These are phyloP conservation scores for Riparia riparia DNA, from an alignment of 2,113 vertebrate genomes.

Conservation along the genomic window DNA sequence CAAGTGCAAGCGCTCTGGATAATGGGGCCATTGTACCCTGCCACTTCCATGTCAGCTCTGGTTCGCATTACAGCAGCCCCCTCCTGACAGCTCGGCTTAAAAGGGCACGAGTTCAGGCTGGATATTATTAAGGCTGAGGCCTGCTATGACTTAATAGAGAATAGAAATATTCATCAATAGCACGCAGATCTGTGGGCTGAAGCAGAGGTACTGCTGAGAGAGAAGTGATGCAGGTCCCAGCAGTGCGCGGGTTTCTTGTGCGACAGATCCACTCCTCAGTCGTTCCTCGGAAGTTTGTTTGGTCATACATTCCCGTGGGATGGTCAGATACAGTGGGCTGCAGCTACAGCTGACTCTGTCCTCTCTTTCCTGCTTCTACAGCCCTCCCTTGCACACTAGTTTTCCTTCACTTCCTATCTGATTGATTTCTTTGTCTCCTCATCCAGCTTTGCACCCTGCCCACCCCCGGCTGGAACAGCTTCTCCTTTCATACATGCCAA, in stretches of 20 bases:
- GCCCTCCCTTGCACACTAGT: not conserved
- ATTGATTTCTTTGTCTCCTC: not conserved
- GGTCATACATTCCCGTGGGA: accelerated
- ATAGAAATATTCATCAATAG: not conserved
- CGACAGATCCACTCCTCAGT: accelerated
- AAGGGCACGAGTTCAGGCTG: constrained; percentile 35
- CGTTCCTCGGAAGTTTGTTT: accelerated
- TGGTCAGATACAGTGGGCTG: not conserved
- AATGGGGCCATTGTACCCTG: constrained; percentile 61
- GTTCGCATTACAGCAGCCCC: constrained; percentile 18
- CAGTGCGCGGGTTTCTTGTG: accelerated
- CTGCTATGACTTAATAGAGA: not conserved
- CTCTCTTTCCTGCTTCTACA: not conserved
- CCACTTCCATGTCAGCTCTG: not conserved
- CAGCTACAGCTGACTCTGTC: not conserved
- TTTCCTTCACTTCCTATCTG: not conserved
- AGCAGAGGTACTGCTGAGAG: not conserved
- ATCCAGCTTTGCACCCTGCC: not conserved
- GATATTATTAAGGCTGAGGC: not conserved
- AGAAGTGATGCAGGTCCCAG: not conserved
- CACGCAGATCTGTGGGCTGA: not conserved
- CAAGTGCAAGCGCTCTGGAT: constrained; percentile 1
- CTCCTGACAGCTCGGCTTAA: not conserved
- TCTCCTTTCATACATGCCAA: not conserved
- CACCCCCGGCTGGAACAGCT: not conserved